Base-by-base conservation (phyloP, 2,888 invertebrate species). In the Brachypterus glaber region DNA sequence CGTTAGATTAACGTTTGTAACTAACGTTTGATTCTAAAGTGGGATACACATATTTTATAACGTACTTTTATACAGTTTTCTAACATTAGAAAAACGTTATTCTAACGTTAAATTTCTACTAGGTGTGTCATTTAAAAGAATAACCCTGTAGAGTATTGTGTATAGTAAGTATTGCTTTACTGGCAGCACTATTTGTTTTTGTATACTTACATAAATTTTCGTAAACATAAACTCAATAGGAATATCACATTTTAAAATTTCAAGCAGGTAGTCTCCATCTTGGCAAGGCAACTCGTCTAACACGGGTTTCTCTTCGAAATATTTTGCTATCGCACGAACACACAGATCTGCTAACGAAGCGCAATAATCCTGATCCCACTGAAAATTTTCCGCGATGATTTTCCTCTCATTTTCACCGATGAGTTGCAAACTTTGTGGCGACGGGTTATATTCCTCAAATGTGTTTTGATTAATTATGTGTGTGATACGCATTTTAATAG, bases 181-280 rank as follows among this genome's bases (percentile, higher is more conserved):
- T 8, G 7, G 30, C 13, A 29, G 11, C 7, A 27, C 18, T 25
- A 17, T 11, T n/a, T 24, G 12, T 12, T 17, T 36, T 36, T 5
- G 27, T 9, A 26, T 30, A 39, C 48, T 47, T 53, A 72, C 74
- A 57, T 67, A 64, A 25, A 77, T 73, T 11, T 66, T 48, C 2
- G 71, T 73, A 3, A 77, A 71, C 26, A 71, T 70, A 39, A 68
- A 58, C 41, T 71, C 71, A 25, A 80, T 62, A 2, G 75, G 74
- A 39, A 80, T 68, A 54, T 73, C 67, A 2, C 70, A 67, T 2
- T 78, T 72, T 45, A 74, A 66, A 39, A 76, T 62, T 62, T 79
- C 79, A 58, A 79, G 67, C 2, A 81, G 60, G 37, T 69, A 63
- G 48, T 76, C 70, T 18, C 70, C 58, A 51, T 80, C 78, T 42